Base-by-base conservation (phyloP, 2,113 vertebrate species). In the Mesitornis unicolor region DNA sequence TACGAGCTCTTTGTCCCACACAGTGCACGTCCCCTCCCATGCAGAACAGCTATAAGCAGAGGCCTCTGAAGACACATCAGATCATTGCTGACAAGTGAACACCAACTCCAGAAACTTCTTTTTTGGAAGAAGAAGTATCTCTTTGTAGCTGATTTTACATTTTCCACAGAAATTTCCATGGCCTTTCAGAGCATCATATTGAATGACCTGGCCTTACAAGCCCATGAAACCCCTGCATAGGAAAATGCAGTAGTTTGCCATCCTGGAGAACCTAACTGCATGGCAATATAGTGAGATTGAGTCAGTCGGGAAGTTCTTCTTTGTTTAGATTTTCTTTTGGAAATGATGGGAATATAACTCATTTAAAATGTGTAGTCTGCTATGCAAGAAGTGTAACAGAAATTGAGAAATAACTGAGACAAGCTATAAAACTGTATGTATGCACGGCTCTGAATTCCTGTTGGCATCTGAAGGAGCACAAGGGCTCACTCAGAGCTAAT, bases 11-110 rank as follows among this genome's bases (percentile, higher is more conserved):
- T 18, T 13, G 21, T 42, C 35, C 8, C 26, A 20, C 11, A 13
- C 0, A 1, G 13, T 16, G 42, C 31, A 17, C 0, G 0, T 11
- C 36, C 8, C 31, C n/a, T 54, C 11, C 59, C 31, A 29, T 5
- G 19, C 28, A 38, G 51, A 36, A 35, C 51, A 45, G 33, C 29
- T 75, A 45, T 22, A 14, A 61, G 7, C 38, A 51, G 25, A 59
- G 56, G 43, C 16, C 50, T 53, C 65, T 10, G 10, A 60, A 9
- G 38, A 89, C 35, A 24, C 14, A 21, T 48, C 68, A 67, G 36
- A 36, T 42, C 36, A 35, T 4, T 28, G 42, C 59, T 78, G 54
- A 53, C 35, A 73, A 28, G 29, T 4, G 3, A 24, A 47, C 43
- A 50, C 5, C 0, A 0, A 47, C 25, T 63, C 28, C 11, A 74